Conservation (phyloP, 2,113 vertebrate species). For the Romanogobio albipinnatus region DNA sequence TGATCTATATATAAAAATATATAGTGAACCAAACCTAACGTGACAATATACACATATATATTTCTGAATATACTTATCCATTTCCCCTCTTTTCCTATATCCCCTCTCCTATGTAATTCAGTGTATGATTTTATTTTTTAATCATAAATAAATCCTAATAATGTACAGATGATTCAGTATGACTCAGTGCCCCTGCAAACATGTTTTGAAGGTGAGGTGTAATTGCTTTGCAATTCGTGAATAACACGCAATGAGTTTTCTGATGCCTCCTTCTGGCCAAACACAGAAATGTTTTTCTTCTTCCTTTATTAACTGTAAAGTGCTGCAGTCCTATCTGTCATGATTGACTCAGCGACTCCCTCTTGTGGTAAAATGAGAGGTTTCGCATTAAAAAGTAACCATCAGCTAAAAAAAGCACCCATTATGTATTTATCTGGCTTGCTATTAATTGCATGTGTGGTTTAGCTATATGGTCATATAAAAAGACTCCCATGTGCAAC, state of each 20-base stretch:
- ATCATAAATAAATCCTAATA: constrained; percentile 8
- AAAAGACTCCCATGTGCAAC: background rate
- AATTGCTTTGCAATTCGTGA: constrained; percentile 7
- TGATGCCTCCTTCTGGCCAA: constrained; percentile 23
- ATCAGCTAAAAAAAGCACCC: background rate
- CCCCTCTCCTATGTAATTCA: constrained; percentile 37
- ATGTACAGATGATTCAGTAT: constrained; percentile 21
- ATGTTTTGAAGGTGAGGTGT: constrained; percentile 20
- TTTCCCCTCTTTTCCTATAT: constrained; percentile 44
- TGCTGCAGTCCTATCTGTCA: background rate
- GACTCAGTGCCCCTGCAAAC: constrained; percentile 27
- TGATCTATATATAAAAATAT: constrained; percentile 69
- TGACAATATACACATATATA: constrained; percentile 65
- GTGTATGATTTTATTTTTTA: constrained; percentile 4
- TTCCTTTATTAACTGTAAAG: background rate
- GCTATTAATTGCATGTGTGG: constrained; percentile 8
- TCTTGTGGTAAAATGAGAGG: background rate
- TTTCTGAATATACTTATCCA: constrained; percentile 61
- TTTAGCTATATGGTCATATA: background rate
- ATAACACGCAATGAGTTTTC: background rate
- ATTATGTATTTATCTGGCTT: background rate
- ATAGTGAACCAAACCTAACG: constrained; percentile 63
- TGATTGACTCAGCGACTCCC: background rate
- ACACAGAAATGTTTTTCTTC: background rate
- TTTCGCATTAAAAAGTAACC: background rate